phyloP scores from a whole-genome alignment of 1,140 invertebrate genomes.

The Palaemon carinicauda region DNA sequence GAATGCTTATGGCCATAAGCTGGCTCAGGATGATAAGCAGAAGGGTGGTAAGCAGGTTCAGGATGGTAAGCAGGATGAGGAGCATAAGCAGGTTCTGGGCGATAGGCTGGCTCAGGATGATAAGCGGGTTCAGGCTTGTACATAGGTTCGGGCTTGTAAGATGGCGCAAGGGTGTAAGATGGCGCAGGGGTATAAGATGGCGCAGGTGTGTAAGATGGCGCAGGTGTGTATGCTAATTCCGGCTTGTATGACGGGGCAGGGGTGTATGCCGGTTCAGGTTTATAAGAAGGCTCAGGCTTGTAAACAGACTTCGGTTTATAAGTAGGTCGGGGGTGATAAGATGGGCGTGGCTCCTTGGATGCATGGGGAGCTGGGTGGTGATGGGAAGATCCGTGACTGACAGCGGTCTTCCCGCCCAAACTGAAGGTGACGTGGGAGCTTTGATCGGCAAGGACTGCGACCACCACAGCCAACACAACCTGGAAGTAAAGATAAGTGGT shows the following conservation, averaged over 20 bases:
- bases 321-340: no score
- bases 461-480: neutral
- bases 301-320: neutral
- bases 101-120: neutral
- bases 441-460: neutral
- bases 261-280: no score
- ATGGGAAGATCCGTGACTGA: neutral
- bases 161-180: neutral
- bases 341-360: no score
- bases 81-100: neutral
- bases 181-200: neutral
- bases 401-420: neutral
- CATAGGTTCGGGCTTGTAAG: neutral
- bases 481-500: neutral
- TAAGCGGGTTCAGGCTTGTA: no score
- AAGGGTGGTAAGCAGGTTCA: neutral
- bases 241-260: no score
- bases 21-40: neutral
- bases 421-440: slow-evolving; percentile 1
- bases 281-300: neutral
- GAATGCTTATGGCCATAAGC: neutral
- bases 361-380: no score
- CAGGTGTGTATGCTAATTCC: neutral
- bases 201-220: neutral
- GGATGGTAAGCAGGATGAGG: neutral